A percentile compares a stretch with the other conserved stretches of the same genome.
Conservation (phyloP, 2,888 invertebrate species). For the Scaptodrosophila latifasciaeformis region DNA sequence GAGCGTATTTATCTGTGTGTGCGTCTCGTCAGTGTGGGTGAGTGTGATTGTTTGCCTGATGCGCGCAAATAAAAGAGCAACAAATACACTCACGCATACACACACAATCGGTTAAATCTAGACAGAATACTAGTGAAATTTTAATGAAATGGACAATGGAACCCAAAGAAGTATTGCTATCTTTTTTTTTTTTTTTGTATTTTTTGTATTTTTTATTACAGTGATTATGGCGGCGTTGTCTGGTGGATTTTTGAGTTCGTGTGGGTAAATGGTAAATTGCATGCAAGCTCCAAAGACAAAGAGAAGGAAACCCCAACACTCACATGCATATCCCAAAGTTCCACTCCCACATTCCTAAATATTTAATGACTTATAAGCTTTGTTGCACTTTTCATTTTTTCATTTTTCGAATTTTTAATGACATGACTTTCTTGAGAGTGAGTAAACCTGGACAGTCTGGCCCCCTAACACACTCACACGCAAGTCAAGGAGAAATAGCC, state of each 20-base stretch:
- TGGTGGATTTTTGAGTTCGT: too few species aligned
- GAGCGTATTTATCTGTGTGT: conserved; percentile 13
- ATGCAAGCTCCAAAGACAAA: conserved; percentile 27
- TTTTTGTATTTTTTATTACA: conserved; percentile 29
- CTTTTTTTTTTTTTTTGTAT: conserved; percentile 26
- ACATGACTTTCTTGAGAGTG: too few species aligned
- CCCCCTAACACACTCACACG: too few species aligned
- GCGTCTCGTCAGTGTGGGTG: conserved; percentile 17
- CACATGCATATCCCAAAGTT: background rate
- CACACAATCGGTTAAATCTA: too few species aligned
- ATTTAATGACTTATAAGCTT: background rate
- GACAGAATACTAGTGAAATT: background rate
- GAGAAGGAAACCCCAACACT: conserved; percentile 15
- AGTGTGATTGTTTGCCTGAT: conserved; percentile 29
- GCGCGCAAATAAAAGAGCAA: conserved; percentile 43
- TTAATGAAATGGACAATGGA: conserved; percentile 24
- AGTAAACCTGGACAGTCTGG: too few species aligned
- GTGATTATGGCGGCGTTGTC: too few species aligned
- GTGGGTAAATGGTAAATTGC: conserved; percentile 8
- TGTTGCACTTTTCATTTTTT: conserved; percentile 3
- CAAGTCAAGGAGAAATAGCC: too few species aligned
- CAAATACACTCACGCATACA: background rate
- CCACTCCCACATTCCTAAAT: background rate
- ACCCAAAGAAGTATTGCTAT: conserved; percentile 22
- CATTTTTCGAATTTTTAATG: conserved; percentile 7